These are phyloP conservation scores for Epinephelus lanceolatus DNA, from an alignment of 2,113 vertebrate species.

Conservation along the genomic window DNA sequence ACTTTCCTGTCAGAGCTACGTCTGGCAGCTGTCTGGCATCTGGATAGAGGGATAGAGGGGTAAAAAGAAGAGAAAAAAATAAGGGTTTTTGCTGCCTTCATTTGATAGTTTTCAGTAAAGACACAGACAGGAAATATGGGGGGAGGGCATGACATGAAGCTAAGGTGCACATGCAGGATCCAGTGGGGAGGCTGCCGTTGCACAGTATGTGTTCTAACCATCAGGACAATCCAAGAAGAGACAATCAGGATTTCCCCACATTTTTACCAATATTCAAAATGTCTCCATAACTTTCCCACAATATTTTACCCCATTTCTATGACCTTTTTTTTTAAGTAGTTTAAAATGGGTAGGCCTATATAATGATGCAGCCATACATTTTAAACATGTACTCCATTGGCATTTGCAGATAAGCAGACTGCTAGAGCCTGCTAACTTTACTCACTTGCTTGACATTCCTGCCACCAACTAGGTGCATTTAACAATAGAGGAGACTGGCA, in stretches of 20 bases:
- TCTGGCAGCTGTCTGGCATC: constrained; percentile 85
- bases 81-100: not conserved
- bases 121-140: not conserved
- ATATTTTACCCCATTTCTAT: too few species aligned
- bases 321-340: too few species aligned
- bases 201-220: not conserved
- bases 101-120: not conserved
- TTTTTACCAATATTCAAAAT: too few species aligned
- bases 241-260: not conserved
- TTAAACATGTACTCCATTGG: too few species aligned
- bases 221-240: not conserved
- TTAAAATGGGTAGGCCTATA: too few species aligned
- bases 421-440: too few species aligned
- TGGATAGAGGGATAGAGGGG: constrained; percentile 33
- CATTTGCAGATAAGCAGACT: too few species aligned
- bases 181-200: not conserved
- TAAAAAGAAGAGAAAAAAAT: not conserved
- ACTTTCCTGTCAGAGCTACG: constrained; percentile 85
- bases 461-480: too few species aligned
- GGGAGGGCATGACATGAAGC: not conserved
- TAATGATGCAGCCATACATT: too few species aligned
- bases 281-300: too few species aligned
- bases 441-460: too few species aligned
- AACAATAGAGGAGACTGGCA: too few species aligned
- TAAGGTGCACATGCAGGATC: not conserved